Evolutionary conservation across 1,140 invertebrate species (phyloP).

Genomic region (Drosophila lacertosa): DNA sequence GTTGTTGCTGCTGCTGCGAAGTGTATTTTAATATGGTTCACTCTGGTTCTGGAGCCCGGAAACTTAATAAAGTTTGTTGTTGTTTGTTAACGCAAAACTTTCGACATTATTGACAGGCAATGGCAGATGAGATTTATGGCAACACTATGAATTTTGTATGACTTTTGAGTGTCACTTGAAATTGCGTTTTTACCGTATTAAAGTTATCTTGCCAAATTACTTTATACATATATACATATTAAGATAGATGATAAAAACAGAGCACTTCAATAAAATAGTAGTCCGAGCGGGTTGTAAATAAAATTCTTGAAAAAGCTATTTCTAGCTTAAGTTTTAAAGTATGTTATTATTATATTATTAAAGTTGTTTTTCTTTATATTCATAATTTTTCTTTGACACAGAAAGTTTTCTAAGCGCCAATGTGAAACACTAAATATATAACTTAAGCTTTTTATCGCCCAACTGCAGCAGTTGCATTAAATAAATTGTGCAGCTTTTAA

Average conservation of each 20-base stretch:
- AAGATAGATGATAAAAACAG: no score
- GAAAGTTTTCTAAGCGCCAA: no score
- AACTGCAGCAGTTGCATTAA: slow-evolving; percentile 4
- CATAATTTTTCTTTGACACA: no score
- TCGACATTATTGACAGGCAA: slow-evolving; percentile 53
- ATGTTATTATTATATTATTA: no score
- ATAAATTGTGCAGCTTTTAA: slow-evolving; percentile 7
- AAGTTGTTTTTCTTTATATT: no score
- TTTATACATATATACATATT: no score
- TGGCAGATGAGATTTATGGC: slow-evolving; percentile 61
- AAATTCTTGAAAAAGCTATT: background rate
- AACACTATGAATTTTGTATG: slow-evolving; percentile 60
- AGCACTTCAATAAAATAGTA: background rate
- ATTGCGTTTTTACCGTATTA: slow-evolving; percentile 36
- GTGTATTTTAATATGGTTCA: slow-evolving; percentile 69
- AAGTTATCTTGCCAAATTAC: slow-evolving; percentile 22
- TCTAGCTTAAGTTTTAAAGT: no score
- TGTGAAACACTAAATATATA: no score
- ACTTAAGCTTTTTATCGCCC: no score
- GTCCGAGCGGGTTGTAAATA: background rate
- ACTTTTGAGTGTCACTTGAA: slow-evolving; percentile 54
- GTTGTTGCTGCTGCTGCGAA: slow-evolving; percentile 48
- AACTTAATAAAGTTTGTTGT: slow-evolving; percentile 71
- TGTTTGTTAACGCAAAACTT: slow-evolving; percentile 45
- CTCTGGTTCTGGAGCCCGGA: slow-evolving; percentile 47